Percentiles rank a stretch among this genome's conserved stretches.
phyloP scores from a whole-genome alignment of 2,888 invertebrate genomes.

The Globia sparganii region DNA sequence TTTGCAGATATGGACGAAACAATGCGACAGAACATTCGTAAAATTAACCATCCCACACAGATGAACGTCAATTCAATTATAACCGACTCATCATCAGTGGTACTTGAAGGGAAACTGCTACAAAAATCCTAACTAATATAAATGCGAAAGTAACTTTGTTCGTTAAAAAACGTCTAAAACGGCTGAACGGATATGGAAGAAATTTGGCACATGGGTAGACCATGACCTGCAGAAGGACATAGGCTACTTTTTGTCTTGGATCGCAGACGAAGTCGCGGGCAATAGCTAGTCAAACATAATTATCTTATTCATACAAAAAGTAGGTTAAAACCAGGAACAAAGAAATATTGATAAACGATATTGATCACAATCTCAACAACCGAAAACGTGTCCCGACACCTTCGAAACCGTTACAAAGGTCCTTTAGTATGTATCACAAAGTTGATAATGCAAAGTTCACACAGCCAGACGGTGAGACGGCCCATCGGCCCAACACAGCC shows the following conservation, averaged over 20 bases:
- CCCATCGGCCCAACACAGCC: constrained; percentile 59
- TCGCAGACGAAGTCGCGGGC: no score
- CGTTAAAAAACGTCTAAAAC: no score
- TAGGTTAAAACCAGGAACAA: constrained; percentile 36
- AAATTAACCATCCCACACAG: not conserved
- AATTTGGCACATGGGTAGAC: no score
- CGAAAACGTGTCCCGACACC: constrained; percentile 44
- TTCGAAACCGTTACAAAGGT: constrained; percentile 62
- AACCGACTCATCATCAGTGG: not conserved
- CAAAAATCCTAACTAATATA: no score
- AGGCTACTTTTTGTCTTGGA: no score
- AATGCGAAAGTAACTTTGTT: no score
- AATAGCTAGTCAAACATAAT: not conserved
- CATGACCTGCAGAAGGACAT: no score
- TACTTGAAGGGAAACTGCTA: not conserved
- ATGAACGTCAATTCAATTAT: not conserved
- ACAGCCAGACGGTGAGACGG: constrained; percentile 62
- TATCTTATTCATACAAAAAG: not conserved
- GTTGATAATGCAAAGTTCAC: constrained; percentile 68
- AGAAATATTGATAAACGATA: constrained; percentile 47
- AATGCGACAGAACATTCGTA: constrained; percentile 16
- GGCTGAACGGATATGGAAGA: no score
- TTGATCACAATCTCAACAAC: constrained; percentile 39
- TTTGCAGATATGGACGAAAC: constrained; percentile 6
- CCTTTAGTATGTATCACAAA: constrained; percentile 65